Evolutionary conservation across 2,888 invertebrate genomes (phyloP).

Genomic region (Adineta ricciae): DNA sequence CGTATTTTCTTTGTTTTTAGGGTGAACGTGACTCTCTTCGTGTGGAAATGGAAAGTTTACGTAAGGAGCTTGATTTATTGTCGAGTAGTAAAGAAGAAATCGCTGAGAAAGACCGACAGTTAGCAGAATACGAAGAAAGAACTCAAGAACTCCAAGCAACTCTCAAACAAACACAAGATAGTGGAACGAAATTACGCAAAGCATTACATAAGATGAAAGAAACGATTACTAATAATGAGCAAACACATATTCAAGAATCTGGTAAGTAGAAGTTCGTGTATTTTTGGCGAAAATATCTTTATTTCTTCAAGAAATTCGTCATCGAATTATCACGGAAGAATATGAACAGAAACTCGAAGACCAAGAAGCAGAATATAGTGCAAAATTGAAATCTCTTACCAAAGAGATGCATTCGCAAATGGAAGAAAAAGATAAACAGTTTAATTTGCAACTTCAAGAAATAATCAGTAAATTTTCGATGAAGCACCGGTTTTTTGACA

Average conservation of each 20-base stretch:
- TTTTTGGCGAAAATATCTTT: too few species aligned
- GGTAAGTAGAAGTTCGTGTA: neutral
- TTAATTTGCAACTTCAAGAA: neutral
- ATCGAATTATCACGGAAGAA: neutral
- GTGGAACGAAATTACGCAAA: neutral
- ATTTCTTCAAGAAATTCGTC: neutral
- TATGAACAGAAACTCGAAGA: neutral
- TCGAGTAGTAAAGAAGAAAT: neutral
- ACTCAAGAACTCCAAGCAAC: neutral
- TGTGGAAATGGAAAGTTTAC: neutral
- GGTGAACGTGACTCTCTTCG: neutral
- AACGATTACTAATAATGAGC: neutral
- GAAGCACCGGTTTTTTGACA: too few species aligned
- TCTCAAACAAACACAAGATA: neutral
- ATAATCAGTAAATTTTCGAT: neutral
- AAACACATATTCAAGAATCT: neutral
- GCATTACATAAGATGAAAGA: constrained; percentile 8
- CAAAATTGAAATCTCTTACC: neutral
- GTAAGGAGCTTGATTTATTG: neutral
- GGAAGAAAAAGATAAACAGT: neutral
- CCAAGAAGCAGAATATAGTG: neutral
- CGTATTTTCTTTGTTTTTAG: neutral
- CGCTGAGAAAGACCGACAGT: neutral
- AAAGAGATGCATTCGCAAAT: neutral
- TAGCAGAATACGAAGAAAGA: neutral